Conservation (phyloP, 2,888 invertebrate genomes). For the Lathronympha strigana region DNA sequence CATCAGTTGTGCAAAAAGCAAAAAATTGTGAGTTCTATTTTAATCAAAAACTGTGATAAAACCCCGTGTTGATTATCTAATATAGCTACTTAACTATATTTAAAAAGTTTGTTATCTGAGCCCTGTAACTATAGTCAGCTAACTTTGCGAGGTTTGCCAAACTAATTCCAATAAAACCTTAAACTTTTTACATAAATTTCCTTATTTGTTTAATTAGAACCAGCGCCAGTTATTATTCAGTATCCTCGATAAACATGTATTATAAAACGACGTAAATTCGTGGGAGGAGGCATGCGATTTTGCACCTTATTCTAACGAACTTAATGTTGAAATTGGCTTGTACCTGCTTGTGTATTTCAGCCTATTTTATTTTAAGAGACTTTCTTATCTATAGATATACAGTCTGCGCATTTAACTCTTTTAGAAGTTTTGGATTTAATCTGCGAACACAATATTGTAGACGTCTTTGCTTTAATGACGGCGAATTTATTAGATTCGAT, state of each 20-base stretch:
- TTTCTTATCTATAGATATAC: not conserved
- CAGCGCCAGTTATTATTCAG: conserved; percentile 19
- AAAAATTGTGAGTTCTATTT: no score
- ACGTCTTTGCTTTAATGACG: conserved; percentile 24
- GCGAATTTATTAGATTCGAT: conserved; percentile 16
- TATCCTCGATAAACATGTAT: conserved; percentile 13
- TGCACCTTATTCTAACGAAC: not conserved
- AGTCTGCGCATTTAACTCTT: conserved; percentile 25
- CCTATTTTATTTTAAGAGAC: not conserved
- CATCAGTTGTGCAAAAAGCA: no score
- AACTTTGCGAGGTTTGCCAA: conserved; percentile 10
- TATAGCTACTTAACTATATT: no score
- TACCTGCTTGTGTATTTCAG: not conserved
- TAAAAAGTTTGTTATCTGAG: no score
- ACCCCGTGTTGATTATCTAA: no score
- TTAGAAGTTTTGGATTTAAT: conserved; percentile 22
- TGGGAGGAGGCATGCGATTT: not conserved
- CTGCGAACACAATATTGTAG: conserved; percentile 14
- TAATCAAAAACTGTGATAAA: no score
- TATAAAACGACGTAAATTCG: not conserved
- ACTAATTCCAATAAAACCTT: conserved; percentile 34
- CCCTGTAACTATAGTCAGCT: conserved; percentile 1
- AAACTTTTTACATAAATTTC: conserved; percentile 41
- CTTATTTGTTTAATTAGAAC: conserved; percentile 39
- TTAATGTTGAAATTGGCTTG: not conserved